A percentile compares a stretch with the other conserved stretches of the same genome.
Conservation (phyloP, 2,797 vertebrate genomes). For the Myiothlypis coronata region DNA sequence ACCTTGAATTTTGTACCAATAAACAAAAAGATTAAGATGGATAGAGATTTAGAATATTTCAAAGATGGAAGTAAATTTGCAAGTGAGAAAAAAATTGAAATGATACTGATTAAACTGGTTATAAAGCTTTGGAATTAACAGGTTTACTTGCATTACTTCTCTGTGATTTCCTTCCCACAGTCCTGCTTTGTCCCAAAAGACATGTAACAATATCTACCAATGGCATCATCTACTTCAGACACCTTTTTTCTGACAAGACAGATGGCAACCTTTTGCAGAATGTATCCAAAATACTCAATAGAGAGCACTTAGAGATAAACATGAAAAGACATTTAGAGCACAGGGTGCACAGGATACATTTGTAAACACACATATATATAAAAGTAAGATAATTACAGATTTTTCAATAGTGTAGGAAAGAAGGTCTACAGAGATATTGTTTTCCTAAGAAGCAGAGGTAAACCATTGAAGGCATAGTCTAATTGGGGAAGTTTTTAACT, state of each 20-base stretch:
- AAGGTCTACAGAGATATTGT: not conserved
- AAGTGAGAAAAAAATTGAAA: not conserved
- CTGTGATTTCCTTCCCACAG: not conserved
- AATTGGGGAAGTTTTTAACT: not conserved
- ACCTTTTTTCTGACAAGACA: not conserved
- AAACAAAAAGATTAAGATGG: not conserved
- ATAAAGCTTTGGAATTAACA: not conserved
- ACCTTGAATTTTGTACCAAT: not conserved
- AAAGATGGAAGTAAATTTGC: not conserved
- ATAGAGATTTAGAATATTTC: not conserved
- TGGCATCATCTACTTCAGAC: not conserved
- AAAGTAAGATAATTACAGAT: not conserved
- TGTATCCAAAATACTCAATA: not conserved
- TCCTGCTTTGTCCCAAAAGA: not conserved
- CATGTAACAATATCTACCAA: not conserved
- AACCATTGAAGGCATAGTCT: not conserved
- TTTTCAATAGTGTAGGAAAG: not conserved
- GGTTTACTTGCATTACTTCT: not conserved
- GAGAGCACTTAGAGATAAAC: not conserved
- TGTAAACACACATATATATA: not conserved
- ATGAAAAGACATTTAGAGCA: not conserved
- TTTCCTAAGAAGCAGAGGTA: not conserved
- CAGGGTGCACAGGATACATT: not conserved
- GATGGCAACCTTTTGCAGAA: not conserved
- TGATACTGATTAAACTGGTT: not conserved